Evolutionary conservation across 1,140 invertebrate genomes (phyloP).

Genomic region (Nephila pilipes): DNA sequence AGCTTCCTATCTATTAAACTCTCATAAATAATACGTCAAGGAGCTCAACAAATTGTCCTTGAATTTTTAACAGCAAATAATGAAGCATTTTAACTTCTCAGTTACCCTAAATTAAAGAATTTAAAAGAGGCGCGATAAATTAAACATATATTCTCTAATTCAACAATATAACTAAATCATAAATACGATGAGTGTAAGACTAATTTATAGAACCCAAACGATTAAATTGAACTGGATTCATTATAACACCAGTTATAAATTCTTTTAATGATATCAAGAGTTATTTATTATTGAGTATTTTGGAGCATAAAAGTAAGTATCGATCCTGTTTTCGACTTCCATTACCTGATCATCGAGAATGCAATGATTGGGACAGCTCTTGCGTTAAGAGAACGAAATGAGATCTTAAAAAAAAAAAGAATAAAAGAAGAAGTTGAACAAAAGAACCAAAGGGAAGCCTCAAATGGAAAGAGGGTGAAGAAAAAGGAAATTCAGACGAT

Average conservation of each 20-base stretch:
- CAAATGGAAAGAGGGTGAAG: conserved; percentile 32
- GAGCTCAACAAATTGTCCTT: too few relatives aligned
- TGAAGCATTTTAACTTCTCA: too few relatives aligned
- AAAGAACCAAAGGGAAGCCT: conserved; percentile 25
- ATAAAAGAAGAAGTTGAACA: conserved; percentile 46
- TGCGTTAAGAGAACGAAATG: conserved; percentile 52
- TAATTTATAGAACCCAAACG: too few relatives aligned
- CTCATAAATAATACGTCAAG: too few relatives aligned
- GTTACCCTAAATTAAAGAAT: too few relatives aligned
- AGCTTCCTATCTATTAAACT: too few relatives aligned
- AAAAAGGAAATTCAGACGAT: neutral
- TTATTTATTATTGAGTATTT: neutral
- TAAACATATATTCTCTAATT: too few relatives aligned
- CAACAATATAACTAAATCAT: too few relatives aligned
- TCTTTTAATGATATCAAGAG: neutral
- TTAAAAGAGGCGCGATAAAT: too few relatives aligned
- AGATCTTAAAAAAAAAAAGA: conserved; percentile 32
- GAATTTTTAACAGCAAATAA: too few relatives aligned
- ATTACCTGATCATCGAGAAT: conserved; percentile 32
- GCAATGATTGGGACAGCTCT: conserved; percentile 65
- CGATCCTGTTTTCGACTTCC: neutral
- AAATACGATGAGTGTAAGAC: too few relatives aligned
- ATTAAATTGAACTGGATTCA: neutral
- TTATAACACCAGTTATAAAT: neutral
- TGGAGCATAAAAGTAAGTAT: neutral